Evolutionary conservation across 2,888 invertebrate genomes (phyloP), one percentile per base, ranked within the genome.

Genomic region (Drosophila picticornis): DNA sequence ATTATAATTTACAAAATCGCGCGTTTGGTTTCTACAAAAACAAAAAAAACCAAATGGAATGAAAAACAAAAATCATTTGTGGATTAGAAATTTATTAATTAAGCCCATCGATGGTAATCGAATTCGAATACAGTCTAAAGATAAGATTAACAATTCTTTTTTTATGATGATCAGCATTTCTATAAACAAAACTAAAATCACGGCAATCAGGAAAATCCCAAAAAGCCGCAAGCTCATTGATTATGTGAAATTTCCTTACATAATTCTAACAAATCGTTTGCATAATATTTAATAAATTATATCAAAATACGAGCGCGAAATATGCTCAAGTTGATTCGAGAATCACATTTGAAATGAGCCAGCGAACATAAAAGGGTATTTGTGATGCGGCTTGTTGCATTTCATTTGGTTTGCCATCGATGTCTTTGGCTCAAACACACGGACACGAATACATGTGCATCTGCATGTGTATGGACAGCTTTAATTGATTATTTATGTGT

Each of bases 401-500:
- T 51, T 22, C 40, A 22, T 22, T 62, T 16, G 34, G 13, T 1
- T 38, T 38, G 56, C 73, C 55, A 62, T 46, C 32, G 31, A 13
- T 50, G 50, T 32, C 40, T 65, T 32, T 58, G 38, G 27, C 56
- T 40, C 52, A 46, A 32, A 46, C 32, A 51, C 34, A 50, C 31
- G 31, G 22, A 43, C 59, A 51, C 48, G 46, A 50, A 34, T 38
- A 62, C 36, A 27, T 6, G 16, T 5, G 13, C 16, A 40, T 9
- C 22, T 7, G 43, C 22, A 7, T 13, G 16, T 25, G 4, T 25
- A 9, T 46, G 46, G 25, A 9, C 43, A 57, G 31, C 51, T 19
- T 70, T 72, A 79, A 86, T 86, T 81, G 74, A 77, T 81, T 86
- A 79, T 81, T 81, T 85, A 85, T 76, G 69, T 76, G 60, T 73